phyloP scores from a whole-genome alignment of 2,888 invertebrate species.

The Lycaena phlaeas region DNA sequence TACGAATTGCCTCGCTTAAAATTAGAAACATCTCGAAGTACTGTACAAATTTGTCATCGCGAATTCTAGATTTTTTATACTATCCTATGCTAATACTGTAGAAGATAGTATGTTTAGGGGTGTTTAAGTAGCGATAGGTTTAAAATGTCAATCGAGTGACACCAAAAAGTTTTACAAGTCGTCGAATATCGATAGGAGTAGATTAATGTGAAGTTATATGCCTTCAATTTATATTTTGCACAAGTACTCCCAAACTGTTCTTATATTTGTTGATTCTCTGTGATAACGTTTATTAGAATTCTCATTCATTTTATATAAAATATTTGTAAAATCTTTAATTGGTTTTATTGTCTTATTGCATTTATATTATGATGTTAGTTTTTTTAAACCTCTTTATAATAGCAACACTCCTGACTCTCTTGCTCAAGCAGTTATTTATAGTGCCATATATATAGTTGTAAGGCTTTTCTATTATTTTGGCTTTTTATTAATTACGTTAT shows the following conservation, averaged over 20 bases:
- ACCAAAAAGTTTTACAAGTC: not conserved
- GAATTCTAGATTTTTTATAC: slow-evolving; percentile 13
- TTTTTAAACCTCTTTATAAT: not conserved
- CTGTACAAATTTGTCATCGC: slow-evolving; percentile 11
- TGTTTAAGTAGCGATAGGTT: slow-evolving; percentile 1
- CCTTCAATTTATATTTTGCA: slow-evolving; percentile 1
- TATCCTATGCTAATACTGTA: slow-evolving; percentile 9
- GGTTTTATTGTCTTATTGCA: slow-evolving; percentile 2
- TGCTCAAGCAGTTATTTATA: slow-evolving; percentile 2
- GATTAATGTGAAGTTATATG: not conserved
- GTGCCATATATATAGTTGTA: slow-evolving; percentile 4
- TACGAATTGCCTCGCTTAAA: slow-evolving; percentile 22
- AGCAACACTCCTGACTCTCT: not conserved
- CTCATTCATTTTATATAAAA: not conserved
- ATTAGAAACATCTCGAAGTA: slow-evolving; percentile 15
- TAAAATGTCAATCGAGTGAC: not conserved
- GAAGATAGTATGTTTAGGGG: not conserved
- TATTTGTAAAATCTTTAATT: not conserved
- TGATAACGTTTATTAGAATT: slow-evolving; percentile 1
- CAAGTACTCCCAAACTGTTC: not conserved
- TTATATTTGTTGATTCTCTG: slow-evolving; percentile 5
- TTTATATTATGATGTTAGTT: not conserved
- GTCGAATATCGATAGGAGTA: not conserved
- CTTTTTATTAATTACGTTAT: not conserved
- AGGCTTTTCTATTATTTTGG: not conserved